Base-by-base conservation (phyloP, 2,113 vertebrate species). In the Candoia aspera region DNA sequence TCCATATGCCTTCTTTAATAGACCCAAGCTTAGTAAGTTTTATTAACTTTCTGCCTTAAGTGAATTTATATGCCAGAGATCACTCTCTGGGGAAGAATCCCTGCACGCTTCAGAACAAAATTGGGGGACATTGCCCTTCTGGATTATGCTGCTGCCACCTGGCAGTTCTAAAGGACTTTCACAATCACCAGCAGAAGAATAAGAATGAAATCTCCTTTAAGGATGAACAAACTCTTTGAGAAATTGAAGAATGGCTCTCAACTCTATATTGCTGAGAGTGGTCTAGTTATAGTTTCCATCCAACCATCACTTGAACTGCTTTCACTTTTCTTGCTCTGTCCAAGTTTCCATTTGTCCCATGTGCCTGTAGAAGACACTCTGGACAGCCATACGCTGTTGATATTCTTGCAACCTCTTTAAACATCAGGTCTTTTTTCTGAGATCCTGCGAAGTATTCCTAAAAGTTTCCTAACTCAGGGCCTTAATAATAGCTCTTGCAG, bases 401-500 rank as follows among this genome's bases (percentile, higher is more conserved):
- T 68, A 46, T 58, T 53, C 33, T 68, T 55, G 26, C 3, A 1
- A 33, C n/a, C 19, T 33, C 49, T 62, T 23, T 4, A 37, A 57
- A 58, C 42, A 3, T 42, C 53, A 55, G 33, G 23, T 13, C 84
- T 86, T 55, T 37, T 91, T 68, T 90, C 73, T 64, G 46, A 90
- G 49, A 84, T 88, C 73, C 86, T 11, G 57, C 24, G 55, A 79
- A 26, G 15, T 23, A 53, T 42, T 88, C 33, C 62, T 58, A 55
- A 64, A 84, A 12, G 53, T 89, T 85, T 84, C 86, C 53, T 55
- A 42, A 29, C 13, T 91, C 86, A 58, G 86, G 55, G 58, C 73
- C 73, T 93, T 85, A 91, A 64, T 64, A 58, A 84, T 33, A 91
- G 73, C 73, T 68, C 92, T 87, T 58, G 6, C 58, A 26, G 90